These are phyloP conservation scores for Andrena fulva DNA, from an alignment of 2,888 invertebrate species.

Conservation along the genomic window DNA sequence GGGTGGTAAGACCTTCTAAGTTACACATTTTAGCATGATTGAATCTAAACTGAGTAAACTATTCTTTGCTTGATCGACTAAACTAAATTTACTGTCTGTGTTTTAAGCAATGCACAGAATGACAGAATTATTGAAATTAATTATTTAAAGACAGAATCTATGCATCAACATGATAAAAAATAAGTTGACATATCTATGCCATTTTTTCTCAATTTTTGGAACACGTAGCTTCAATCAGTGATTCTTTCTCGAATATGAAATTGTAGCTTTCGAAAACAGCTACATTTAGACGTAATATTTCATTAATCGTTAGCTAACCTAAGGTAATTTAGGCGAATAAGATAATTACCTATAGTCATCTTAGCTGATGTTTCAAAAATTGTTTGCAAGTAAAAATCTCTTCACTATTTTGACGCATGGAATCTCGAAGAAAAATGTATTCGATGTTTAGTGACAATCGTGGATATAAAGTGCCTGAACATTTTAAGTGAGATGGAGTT, in stretches of 20 bases:
- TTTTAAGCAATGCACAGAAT: background rate
- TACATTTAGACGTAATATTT: background rate
- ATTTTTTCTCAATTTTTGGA: background rate
- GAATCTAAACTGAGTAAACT: no score
- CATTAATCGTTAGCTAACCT: background rate
- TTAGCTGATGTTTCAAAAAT: no score
- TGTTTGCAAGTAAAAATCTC: background rate
- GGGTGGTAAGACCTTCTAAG: constrained; percentile 24
- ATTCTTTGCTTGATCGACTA: background rate
- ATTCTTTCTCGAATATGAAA: no score
- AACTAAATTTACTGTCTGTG: background rate
- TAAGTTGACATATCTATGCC: background rate
- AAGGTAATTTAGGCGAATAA: background rate
- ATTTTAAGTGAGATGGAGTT: background rate
- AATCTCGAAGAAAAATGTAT: background rate
- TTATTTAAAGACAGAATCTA: no score
- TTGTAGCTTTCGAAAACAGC: no score
- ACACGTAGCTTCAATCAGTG: no score
- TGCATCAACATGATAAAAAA: background rate
- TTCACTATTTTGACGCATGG: background rate
- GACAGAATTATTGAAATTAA: no score
- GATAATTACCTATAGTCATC: background rate
- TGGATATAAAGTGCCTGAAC: background rate
- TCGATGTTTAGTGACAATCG: constrained; percentile 1
- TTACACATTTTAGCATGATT: no score